phyloP scores from a whole-genome alignment of 2,888 invertebrate genomes.

The Rotaria sp. region DNA sequence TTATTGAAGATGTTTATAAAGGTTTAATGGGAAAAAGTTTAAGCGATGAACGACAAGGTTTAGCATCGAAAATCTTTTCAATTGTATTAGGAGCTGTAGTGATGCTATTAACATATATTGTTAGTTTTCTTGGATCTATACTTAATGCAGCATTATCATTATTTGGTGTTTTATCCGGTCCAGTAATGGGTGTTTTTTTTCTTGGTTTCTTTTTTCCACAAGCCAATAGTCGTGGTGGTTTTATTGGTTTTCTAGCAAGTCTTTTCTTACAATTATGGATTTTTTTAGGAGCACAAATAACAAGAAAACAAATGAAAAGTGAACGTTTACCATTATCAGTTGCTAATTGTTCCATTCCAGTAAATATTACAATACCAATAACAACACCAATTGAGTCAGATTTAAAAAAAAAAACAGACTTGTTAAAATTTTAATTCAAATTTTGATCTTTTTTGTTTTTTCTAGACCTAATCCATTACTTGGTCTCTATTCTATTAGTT shows the following conservation, averaged over 20 bases:
- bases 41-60: neutral
- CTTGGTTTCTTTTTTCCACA: constrained; percentile 37
- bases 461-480: neutral
- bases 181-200: constrained; percentile 35
- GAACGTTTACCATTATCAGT: neutral
- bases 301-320: neutral
- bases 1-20: constrained; percentile 32
- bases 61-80: neutral
- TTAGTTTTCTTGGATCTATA: neutral
- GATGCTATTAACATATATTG: neutral
- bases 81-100: neutral
- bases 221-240: constrained; percentile 33
- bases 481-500: constrained; percentile 46
- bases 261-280: constrained; percentile 18
- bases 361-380: neutral
- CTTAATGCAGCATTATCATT: constrained; percentile 38
- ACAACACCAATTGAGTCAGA: too few relatives aligned
- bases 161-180: constrained; percentile 22
- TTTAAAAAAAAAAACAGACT: neutral
- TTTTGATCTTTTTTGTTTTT: neutral
- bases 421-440: neutral
- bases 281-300: constrained; percentile 30
- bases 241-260: constrained; percentile 20
- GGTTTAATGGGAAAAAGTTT: constrained; percentile 17
- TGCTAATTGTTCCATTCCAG: neutral